phyloP scores from a whole-genome alignment of 2,888 invertebrate species.

The Parnassius orleans region DNA sequence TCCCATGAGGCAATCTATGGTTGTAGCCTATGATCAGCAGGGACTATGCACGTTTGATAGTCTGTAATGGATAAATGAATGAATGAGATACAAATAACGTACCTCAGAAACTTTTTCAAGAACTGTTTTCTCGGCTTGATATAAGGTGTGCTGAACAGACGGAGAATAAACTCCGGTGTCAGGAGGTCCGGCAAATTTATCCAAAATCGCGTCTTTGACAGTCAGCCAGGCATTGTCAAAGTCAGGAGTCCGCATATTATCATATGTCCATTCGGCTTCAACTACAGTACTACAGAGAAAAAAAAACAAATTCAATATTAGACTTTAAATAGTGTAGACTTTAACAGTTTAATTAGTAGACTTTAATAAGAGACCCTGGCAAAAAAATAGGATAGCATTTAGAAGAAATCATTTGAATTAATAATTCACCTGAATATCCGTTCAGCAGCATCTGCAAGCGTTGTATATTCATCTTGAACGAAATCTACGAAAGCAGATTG shows the following conservation, averaged over 20 bases:
- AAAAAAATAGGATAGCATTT: too few relatives aligned
- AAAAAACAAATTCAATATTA: constrained; percentile 18
- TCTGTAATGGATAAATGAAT: too few relatives aligned
- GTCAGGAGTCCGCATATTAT: constrained; percentile 82
- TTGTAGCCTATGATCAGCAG: too few relatives aligned
- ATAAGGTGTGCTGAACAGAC: constrained; percentile 89
- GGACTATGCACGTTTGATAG: too few relatives aligned
- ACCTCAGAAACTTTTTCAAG: constrained; percentile 86
- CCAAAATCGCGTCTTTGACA: constrained; percentile 85
- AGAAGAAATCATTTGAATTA: neutral
- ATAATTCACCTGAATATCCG: constrained; percentile 82
- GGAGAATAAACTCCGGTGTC: constrained; percentile 87
- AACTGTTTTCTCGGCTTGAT: constrained; percentile 85
- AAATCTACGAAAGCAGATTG: constrained; percentile 91
- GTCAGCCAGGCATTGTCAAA: constrained; percentile 86
- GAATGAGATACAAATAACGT: constrained; percentile 32
- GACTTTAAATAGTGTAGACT: too few relatives aligned
- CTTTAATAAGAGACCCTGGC: too few relatives aligned
- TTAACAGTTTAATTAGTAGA: too few relatives aligned
- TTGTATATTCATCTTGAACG: constrained; percentile 88
- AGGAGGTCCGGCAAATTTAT: constrained; percentile 88
- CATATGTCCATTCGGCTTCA: constrained; percentile 87
- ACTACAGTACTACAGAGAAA: constrained; percentile 83
- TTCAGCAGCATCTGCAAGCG: constrained; percentile 87
- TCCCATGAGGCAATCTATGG: too few relatives aligned